Evolutionary conservation across 2,797 vertebrate species (phyloP).

Genomic region (Oreortyx pictus): DNA sequence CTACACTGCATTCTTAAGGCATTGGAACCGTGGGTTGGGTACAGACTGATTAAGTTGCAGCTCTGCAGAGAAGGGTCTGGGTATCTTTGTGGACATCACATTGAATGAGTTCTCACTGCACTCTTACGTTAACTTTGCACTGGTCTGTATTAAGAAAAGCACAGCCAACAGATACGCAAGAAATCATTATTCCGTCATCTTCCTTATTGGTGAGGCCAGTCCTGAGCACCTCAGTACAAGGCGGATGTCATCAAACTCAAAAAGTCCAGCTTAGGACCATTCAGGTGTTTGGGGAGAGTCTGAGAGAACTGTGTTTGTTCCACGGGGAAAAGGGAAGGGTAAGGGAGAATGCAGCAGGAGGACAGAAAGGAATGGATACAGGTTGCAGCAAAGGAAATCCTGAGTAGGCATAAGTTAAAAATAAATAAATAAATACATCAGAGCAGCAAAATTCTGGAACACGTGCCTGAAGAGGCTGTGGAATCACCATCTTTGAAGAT

Average conservation of each 20-base stretch:
- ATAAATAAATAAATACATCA: not conserved
- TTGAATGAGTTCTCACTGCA: not conserved
- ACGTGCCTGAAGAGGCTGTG: not conserved
- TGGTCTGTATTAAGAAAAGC: not conserved
- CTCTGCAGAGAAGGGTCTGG: not conserved
- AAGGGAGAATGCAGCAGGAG: not conserved
- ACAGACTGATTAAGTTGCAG: not conserved
- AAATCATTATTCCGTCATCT: not conserved
- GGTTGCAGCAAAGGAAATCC: not conserved
- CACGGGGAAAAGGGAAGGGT: not conserved
- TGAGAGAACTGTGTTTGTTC: not conserved
- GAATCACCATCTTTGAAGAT: not conserved
- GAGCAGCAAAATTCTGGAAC: not conserved
- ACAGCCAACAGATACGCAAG: not conserved
- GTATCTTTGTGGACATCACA: not conserved
- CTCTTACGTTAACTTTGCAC: not conserved
- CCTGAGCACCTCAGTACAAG: not conserved
- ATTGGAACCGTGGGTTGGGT: not conserved
- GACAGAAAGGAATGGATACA: not conserved
- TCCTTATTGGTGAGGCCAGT: not conserved
- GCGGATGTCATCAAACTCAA: not conserved
- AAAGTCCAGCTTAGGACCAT: not conserved
- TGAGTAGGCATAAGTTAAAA: not conserved
- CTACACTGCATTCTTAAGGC: not conserved
- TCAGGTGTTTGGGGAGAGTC: fast-evolving